Evolutionary conservation across 2,888 invertebrate species (phyloP).

Genomic region (Drosophila koepferae): DNA sequence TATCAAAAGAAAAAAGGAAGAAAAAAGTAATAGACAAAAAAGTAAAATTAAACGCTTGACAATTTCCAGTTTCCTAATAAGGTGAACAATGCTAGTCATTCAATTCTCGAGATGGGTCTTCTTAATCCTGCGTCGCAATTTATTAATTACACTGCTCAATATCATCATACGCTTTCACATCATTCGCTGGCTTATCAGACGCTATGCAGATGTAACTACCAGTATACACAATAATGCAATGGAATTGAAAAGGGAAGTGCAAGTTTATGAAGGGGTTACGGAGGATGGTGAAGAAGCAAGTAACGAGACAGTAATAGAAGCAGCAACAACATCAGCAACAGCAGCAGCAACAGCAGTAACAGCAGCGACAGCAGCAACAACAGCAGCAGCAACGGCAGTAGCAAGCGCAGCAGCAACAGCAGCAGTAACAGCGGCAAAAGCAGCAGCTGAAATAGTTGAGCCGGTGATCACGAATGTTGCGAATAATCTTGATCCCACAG

Average conservation of each 20-base stretch:
- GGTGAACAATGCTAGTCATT: slow-evolving; percentile 58
- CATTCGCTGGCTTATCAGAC: slow-evolving; percentile 73
- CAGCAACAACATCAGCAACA: too few relatives aligned
- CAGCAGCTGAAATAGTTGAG: slow-evolving; percentile 29
- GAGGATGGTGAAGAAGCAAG: slow-evolving; percentile 35
- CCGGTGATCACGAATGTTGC: slow-evolving; percentile 35
- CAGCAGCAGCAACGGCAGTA: too few relatives aligned
- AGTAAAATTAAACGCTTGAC: slow-evolving; percentile 17
- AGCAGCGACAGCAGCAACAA: too few relatives aligned
- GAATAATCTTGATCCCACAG: slow-evolving; percentile 22
- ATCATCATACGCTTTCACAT: slow-evolving; percentile 69
- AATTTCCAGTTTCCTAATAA: slow-evolving; percentile 25
- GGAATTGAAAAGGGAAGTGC: slow-evolving; percentile 22
- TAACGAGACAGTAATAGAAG: too few relatives aligned
- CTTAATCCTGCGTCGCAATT: slow-evolving; percentile 39
- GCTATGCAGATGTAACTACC: slow-evolving; percentile 57
- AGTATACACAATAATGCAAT: slow-evolving; percentile 19
- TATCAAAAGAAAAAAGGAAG: slow-evolving; percentile 3
- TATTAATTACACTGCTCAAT: slow-evolving; percentile 45
- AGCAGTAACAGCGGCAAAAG: slow-evolving; percentile 8
- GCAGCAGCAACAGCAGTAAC: too few relatives aligned
- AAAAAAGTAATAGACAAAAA: background rate
- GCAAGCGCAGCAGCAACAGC: too few relatives aligned
- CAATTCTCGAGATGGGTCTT: slow-evolving; percentile 60
- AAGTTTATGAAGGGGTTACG: slow-evolving; percentile 27